Percentiles rank a stretch among this genome's conserved stretches.
Conservation (phyloP, 2,888 invertebrate species). For the Keiferia lycopersicella region DNA sequence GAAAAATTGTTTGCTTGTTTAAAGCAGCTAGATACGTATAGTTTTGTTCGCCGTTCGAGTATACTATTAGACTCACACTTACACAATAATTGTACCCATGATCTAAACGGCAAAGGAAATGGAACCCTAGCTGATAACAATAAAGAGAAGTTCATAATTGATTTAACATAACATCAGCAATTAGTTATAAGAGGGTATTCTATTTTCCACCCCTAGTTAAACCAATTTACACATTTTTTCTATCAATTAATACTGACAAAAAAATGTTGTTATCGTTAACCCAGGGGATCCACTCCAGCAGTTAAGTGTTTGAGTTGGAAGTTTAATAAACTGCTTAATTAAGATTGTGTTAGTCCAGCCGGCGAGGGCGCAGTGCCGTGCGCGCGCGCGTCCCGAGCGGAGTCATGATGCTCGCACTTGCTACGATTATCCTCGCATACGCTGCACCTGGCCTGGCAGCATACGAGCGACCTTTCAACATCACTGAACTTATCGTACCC, state of each 20-base stretch:
- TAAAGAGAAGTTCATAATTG: conserved; percentile 2
- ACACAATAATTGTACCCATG: too few species aligned
- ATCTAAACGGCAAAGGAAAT: neutral
- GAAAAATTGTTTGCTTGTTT: neutral
- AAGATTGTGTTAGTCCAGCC: conserved; percentile 61
- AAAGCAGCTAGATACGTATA: neutral
- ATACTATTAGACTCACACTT: neutral
- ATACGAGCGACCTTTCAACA: conserved; percentile 57
- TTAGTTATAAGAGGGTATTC: conserved; percentile 35
- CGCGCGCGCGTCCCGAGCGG: conserved; percentile 43
- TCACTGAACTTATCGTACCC: conserved; percentile 64
- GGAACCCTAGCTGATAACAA: neutral
- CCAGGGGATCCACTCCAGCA: conserved; percentile 58
- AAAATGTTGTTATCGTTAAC: conserved; percentile 47
- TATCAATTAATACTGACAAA: conserved; percentile 61
- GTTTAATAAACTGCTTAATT: conserved; percentile 80
- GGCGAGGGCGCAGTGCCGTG: conserved; percentile 63
- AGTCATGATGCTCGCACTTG: conserved; percentile 62
- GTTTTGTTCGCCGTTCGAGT: neutral
- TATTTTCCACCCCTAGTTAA: conserved; percentile 55
- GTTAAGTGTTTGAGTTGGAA: conserved; percentile 65
- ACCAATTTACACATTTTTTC: conserved; percentile 62
- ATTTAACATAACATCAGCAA: conserved; percentile 33
- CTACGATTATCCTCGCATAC: conserved; percentile 44
- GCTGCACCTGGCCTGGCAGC: conserved; percentile 31